Conservation (phyloP, 2,888 invertebrate species). For the Drosophila imparisetae region DNA sequence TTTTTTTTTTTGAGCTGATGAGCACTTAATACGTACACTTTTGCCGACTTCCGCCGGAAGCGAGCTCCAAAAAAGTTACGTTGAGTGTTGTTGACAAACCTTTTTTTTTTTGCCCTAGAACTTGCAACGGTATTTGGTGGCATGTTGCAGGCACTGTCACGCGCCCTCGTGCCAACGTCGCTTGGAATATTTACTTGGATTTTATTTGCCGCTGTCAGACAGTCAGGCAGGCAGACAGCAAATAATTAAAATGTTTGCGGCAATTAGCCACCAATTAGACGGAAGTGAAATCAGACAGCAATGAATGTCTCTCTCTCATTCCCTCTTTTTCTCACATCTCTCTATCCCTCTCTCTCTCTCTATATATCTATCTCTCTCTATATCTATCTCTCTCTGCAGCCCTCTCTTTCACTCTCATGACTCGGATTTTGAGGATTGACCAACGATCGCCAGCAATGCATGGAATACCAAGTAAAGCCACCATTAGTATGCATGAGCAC, state of each 20-base stretch:
- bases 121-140: conserved; percentile 31
- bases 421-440: not conserved
- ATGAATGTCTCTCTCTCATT: not conserved
- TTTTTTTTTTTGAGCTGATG: conserved; percentile 30
- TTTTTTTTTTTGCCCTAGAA: conserved; percentile 7
- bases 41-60: conserved; percentile 67
- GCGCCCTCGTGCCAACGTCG: not conserved
- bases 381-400: not conserved
- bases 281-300: conserved; percentile 23
- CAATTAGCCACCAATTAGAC: conserved; percentile 57
- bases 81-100: conserved; percentile 9
- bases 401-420: not conserved
- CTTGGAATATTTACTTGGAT: conserved; percentile 27
- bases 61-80: conserved; percentile 15
- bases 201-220: conserved; percentile 32
- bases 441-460: not conserved
- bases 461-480: not conserved
- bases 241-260: conserved; percentile 57
- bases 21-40: conserved; percentile 65
- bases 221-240: conserved; percentile 12
- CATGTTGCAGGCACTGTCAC: conserved; percentile 1
- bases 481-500: conserved; percentile 1
- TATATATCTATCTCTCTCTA: not conserved
- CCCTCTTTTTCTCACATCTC: too few species aligned
- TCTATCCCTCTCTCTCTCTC: too few species aligned